Base-by-base conservation (phyloP, 2,888 invertebrate genomes). In the Hypomecis atomaria region DNA sequence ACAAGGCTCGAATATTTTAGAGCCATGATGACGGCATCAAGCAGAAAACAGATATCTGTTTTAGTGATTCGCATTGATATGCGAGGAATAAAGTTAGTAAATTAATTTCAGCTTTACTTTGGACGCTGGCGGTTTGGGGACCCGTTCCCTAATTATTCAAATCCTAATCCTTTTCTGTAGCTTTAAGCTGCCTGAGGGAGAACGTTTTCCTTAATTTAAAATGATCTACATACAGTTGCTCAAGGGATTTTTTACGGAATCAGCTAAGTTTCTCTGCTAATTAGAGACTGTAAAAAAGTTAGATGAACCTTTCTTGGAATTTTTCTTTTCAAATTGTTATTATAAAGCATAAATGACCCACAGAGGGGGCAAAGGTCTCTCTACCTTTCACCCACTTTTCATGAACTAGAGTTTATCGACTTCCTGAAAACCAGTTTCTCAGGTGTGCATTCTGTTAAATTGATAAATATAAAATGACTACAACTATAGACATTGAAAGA, bases 1-100 rank as follows among this genome's bases (percentile, higher is more conserved):
- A 78, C 84, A 82, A 84, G 84, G 81, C 75, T 78, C 71, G 75
- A 70, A 77, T 82, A 78, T 82, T 81, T 82, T 71, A 59, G 62
- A 79, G 71, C 70, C 69, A 71, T 84, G n/a, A n/a, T n/a, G 82
- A 84, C 82, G 76, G 65, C 78, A 82, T 83, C 67, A 65, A 49
- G 45, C 11, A 10, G 43, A 43, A 59, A 48, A 13, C 9, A 43
- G 60, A 65, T 59, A 65, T 52, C 65, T 62, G 66, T 63, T 61
- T 60, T 44, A 53, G 37, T 36, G 53, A 64, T 59, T 55, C 38
- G 54, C 52, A 71, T 69, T 62, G 65, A 66, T 65, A 65, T 69
- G 56, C 56, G 52, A 10, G 34, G 44, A 57, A 62, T 45, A 50
- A 62, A 56, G 60, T 66, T 66, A 43, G 58, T 36, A 54, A 62